These are phyloP conservation scores for Folsomia manolachei DNA, from an alignment of 2,888 invertebrate species.

Conservation along the genomic window DNA sequence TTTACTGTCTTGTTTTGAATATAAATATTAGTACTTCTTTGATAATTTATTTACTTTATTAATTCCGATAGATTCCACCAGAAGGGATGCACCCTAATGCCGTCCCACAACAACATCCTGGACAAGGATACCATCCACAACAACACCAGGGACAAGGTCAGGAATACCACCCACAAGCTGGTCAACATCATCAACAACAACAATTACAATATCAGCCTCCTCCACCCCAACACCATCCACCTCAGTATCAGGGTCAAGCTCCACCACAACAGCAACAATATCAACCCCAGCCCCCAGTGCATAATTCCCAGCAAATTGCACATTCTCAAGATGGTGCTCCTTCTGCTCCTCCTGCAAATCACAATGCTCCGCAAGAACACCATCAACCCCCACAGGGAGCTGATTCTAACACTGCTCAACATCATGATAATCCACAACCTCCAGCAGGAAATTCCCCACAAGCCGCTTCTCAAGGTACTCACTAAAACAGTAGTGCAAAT, in stretches of 20 bases:
- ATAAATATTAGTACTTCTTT: constrained; percentile 51
- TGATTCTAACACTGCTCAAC: constrained; percentile 7
- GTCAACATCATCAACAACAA: constrained; percentile 50
- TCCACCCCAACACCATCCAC: constrained; percentile 35
- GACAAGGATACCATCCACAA: constrained; percentile 24
- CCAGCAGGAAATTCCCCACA: neutral
- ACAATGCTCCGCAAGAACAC: constrained; percentile 23
- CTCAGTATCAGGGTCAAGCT: constrained; percentile 32
- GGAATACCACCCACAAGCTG: constrained; percentile 35
- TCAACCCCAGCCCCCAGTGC: constrained; percentile 7
- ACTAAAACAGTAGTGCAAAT: neutral
- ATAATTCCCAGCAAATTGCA: neutral
- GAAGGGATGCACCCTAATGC: constrained; percentile 18
- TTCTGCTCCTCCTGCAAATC: neutral
- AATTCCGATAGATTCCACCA: constrained; percentile 2
- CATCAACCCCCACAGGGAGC: constrained; percentile 17
- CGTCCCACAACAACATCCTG: constrained; percentile 24
- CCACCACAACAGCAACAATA: constrained; percentile 9
- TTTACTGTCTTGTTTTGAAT: constrained; percentile 41
- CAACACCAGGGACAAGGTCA: constrained; percentile 28
- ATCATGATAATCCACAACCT: constrained; percentile 11
- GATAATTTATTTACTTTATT: neutral
- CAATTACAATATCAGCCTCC: constrained; percentile 22
- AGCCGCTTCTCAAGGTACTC: constrained; percentile 11
- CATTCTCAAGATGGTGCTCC: constrained; percentile 4